phyloP scores from a whole-genome alignment of 2,113 vertebrate genomes.

The Melanocharis versteri region DNA sequence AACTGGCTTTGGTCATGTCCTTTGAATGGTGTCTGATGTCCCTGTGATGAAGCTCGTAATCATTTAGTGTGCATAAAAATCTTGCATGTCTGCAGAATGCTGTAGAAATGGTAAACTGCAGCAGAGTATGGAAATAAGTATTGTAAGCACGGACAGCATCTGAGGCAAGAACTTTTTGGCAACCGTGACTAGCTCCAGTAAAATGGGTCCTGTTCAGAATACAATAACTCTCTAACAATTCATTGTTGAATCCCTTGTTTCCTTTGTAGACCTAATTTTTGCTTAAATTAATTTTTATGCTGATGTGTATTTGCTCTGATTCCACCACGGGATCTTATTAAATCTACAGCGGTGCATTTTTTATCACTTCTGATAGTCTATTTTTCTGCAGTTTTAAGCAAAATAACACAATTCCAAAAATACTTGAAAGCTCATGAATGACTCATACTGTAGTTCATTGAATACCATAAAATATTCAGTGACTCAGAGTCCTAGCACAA shows the following conservation, averaged over 20 bases:
- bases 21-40: not conserved
- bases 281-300: slow-evolving; percentile 50
- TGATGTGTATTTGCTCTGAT: not conserved
- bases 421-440: slow-evolving; percentile 72
- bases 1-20: not conserved
- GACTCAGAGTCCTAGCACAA: slow-evolving; percentile 69
- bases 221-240: slow-evolving; percentile 25
- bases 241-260: not conserved
- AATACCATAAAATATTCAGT: slow-evolving; percentile 70
- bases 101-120: not conserved
- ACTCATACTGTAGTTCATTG: slow-evolving; percentile 73
- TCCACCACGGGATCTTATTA: slow-evolving; percentile 52
- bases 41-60: not conserved
- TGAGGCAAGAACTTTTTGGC: slow-evolving; percentile 64
- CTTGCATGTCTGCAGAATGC: not conserved
- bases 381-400: slow-evolving; percentile 65
- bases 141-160: slow-evolving; percentile 50
- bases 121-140: slow-evolving; percentile 36
- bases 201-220: slow-evolving; percentile 50
- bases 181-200: slow-evolving; percentile 16
- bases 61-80: not conserved
- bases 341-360: slow-evolving; percentile 58
- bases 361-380: slow-evolving; percentile 60
- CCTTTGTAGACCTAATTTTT: slow-evolving; percentile 43
- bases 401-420: slow-evolving; percentile 75